Evolutionary conservation across 2,888 invertebrate genomes (phyloP).

Genomic region (Leptura quadrifasciata): DNA sequence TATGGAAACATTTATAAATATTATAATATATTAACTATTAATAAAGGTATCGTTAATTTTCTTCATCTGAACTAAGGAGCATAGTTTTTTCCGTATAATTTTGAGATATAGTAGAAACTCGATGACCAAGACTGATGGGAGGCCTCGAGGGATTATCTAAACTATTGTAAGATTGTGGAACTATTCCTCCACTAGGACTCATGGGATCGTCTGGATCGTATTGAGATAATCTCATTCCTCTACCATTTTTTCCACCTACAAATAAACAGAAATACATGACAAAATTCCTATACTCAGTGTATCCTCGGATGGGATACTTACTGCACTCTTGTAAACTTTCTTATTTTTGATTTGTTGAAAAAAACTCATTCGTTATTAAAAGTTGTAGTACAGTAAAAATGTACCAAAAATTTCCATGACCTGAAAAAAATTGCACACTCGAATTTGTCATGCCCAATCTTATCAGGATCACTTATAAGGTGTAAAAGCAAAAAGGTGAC

Average conservation of each 20-base stretch:
- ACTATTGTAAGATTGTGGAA: conserved; percentile 69
- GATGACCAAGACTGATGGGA: conserved; percentile 76
- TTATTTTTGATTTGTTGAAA: too few species aligned
- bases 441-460: too few species aligned
- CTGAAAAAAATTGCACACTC: too few species aligned
- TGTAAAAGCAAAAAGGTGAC: too few species aligned
- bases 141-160: conserved; percentile 66
- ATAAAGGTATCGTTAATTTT: conserved; percentile 71
- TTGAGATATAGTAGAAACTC: conserved; percentile 87
- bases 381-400: too few species aligned
- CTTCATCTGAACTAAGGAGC: conserved; percentile 96
- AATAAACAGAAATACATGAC: conserved; percentile 27
- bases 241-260: conserved; percentile 79
- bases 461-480: too few species aligned
- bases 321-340: too few species aligned
- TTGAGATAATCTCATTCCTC: conserved; percentile 81
- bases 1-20: conserved; percentile 18
- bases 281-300: too few species aligned
- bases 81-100: conserved; percentile 97
- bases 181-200: conserved; percentile 71
- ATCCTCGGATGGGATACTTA: too few species aligned
- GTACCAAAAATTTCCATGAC: too few species aligned
- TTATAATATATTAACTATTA: conserved; percentile 22
- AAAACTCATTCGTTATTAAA: too few species aligned
- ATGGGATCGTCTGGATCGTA: conserved; percentile 82